Base-by-base conservation (phyloP, 2,888 invertebrate species). In the Drosophila merina region DNA sequence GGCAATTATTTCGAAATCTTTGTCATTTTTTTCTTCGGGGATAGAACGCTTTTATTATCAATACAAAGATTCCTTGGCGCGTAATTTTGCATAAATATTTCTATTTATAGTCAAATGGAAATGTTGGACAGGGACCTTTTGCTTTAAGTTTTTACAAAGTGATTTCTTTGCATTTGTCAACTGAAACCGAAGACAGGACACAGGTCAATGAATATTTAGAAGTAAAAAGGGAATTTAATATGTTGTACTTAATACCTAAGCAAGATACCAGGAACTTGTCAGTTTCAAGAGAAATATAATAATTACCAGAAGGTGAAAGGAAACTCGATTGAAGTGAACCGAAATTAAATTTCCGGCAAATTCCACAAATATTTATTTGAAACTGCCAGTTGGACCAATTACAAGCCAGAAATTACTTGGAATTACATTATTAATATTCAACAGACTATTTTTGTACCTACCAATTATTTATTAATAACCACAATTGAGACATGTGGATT, bases 1-100 rank as follows among this genome's bases (percentile, higher is more conserved):
- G 59, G 59, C 62, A 79, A 67, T 72, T 72, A 74, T 76, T 79
- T 74, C 76, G 50, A 71, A 68, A 64, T 71, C 57, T 69, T 67
- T 67, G 82, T 51, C 54, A 74, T 58, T 49, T 64, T 60, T 42
- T 10, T 31, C 36, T 6, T 14, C 2, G 36, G 7, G 31, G 14
- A 25, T 26, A 38, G n/a, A 66, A 50, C 38, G 33, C 20, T 69
- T 26, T 58, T 47, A 56, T 28, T 56, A 50, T 38, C 38, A 66
- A 68, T 25, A 10, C 12, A 49, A 26, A 33, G 31, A 28, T 33
- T 44, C 31, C 14, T 33, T 9, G 5, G n/a, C 38, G 59, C 36
- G 8, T 14, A 14, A 6, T 20, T 36, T 25, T 51, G 52, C 25
- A 38, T 69, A 31, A 7, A 6, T 38, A 31, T 38, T 71, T 49